These are phyloP conservation scores for Hippasteria phrygiana DNA, from an alignment of 53 echinoderm and acorn worm genomes.

Conservation along the genomic window DNA sequence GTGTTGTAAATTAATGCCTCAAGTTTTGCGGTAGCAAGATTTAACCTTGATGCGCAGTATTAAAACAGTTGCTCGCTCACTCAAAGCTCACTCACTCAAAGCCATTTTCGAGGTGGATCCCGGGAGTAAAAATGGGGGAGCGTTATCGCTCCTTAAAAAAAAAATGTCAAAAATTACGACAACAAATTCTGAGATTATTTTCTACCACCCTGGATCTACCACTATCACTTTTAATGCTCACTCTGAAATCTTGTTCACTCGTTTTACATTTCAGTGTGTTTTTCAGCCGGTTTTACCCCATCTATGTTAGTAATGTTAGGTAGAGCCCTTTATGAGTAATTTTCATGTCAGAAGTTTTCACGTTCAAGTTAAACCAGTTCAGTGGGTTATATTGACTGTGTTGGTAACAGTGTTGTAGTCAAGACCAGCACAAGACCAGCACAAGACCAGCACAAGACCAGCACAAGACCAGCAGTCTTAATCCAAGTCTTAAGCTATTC, in stretches of 20 bases:
- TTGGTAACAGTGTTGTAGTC: no score
- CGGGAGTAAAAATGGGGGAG: background rate
- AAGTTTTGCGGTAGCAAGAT: background rate
- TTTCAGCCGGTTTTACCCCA: background rate
- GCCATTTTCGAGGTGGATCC: background rate
- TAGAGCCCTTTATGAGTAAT: background rate
- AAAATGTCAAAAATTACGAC: background rate
- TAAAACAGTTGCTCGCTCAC: background rate
- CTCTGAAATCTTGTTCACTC: background rate
- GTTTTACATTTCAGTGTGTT: background rate
- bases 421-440: no score
- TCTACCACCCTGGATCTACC: background rate
- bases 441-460: no score
- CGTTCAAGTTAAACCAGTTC: background rate
- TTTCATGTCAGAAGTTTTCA: background rate
- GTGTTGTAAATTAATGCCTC: background rate
- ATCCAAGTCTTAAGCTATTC: no score
- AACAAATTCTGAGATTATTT: no score
- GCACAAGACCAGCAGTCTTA: no score
- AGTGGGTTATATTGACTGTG: no score
- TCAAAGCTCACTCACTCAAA: background rate
- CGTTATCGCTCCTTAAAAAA: background rate
- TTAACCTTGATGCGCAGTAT: background rate
- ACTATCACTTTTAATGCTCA: background rate
- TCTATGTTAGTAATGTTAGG: background rate